These are phyloP conservation scores for Euplagia quadripunctaria DNA, from an alignment of 2,888 invertebrate species.

Conservation along the genomic window DNA sequence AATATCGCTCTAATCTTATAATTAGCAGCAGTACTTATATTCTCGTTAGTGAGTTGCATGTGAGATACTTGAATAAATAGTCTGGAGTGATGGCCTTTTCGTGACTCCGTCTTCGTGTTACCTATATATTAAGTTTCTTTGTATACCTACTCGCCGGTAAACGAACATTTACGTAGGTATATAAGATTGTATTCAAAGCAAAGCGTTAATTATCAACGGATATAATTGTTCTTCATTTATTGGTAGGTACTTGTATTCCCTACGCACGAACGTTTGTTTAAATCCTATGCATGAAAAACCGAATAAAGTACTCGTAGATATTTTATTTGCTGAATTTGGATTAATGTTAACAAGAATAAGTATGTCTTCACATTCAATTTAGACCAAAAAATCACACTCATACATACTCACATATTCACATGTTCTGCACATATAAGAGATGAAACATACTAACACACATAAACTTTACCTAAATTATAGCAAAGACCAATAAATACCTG, in stretches of 20 bases:
- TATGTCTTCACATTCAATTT: no score
- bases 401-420: no score
- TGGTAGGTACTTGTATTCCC: neutral
- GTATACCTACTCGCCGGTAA: neutral
- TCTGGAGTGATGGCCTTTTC: conserved; percentile 23
- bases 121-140: conserved; percentile 1
- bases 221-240: neutral
- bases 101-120: conserved; percentile 23
- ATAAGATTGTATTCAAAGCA: neutral
- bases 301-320: no score
- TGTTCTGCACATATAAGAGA: no score
- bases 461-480: no score
- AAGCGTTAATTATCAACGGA: neutral
- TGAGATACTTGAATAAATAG: conserved; percentile 4
- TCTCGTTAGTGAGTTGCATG: neutral
- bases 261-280: neutral
- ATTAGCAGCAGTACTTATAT: no score
- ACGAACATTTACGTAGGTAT: neutral
- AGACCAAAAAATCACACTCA: no score
- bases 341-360: no score
- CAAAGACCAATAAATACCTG: no score
- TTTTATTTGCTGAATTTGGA: no score
- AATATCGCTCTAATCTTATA: no score
- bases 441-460: no score
- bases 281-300: neutral